Evolutionary conservation across 2,113 vertebrate genomes (phyloP).

Genomic region (Pseudorectes ferrugineus): DNA sequence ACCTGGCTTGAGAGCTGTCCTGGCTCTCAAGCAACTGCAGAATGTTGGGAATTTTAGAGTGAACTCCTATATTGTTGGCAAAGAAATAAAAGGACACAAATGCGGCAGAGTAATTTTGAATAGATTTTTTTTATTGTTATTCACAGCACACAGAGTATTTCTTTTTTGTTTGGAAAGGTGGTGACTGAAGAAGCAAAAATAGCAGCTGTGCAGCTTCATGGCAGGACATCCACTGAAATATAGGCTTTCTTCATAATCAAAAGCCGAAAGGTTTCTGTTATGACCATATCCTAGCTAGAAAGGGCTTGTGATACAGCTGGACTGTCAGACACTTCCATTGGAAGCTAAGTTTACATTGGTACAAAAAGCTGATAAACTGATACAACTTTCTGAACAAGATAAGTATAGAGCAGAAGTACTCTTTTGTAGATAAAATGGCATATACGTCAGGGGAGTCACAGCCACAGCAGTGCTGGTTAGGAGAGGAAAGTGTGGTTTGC

Average conservation of each 20-base stretch:
- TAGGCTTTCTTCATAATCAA: neutral
- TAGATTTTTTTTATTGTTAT: conserved; percentile 11
- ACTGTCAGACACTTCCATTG: conserved; percentile 12
- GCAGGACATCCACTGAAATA: neutral
- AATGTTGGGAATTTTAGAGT: conserved; percentile 9
- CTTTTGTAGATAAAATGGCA: conserved; percentile 28
- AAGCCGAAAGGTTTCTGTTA: neutral
- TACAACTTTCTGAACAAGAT: neutral
- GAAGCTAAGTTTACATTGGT: conserved; percentile 6
- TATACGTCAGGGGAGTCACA: neutral
- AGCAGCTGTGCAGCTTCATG: conserved; percentile 9
- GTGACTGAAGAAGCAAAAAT: conserved; percentile 32
- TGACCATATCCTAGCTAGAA: neutral
- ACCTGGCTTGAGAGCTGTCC: conserved; percentile 50
- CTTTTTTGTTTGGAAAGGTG: conserved; percentile 22
- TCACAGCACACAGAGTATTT: neutral
- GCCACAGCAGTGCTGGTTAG: neutral
- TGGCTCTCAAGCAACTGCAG: conserved; percentile 24
- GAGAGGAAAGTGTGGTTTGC: conserved; percentile 9
- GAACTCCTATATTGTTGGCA: conserved; percentile 12
- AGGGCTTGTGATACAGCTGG: neutral
- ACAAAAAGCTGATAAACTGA: conserved; percentile 39
- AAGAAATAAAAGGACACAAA: neutral
- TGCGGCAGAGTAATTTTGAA: neutral
- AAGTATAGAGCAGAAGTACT: neutral